phyloP scores from a whole-genome alignment of 2,113 vertebrate species.

The Typhlomys cinereus region DNA sequence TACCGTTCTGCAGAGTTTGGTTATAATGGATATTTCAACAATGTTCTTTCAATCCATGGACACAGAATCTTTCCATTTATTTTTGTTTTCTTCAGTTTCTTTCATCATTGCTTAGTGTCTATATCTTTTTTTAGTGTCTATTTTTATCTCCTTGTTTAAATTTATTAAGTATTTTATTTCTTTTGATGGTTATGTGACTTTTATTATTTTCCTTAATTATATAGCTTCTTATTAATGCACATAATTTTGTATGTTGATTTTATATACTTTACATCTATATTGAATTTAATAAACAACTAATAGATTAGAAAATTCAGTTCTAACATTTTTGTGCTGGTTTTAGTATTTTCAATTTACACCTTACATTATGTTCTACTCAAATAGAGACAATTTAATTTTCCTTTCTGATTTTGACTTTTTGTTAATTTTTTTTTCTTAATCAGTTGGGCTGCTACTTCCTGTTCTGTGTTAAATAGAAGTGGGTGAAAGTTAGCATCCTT shows the following conservation, averaged over 20 bases:
- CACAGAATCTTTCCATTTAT: neutral
- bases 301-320: neutral
- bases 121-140: neutral
- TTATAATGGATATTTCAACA: neutral
- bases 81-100: neutral
- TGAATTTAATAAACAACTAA: neutral
- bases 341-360: neutral
- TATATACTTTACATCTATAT: neutral
- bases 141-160: neutral
- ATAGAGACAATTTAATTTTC: neutral
- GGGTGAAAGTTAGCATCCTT: neutral
- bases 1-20: no score
- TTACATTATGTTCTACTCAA: neutral
- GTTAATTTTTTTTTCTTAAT: neutral
- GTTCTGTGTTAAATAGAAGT: neutral
- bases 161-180: neutral
- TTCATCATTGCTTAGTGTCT: neutral
- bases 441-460: no score
- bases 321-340: neutral
- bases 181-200: neutral
- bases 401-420: neutral
- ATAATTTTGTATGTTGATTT: neutral
- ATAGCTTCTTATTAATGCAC: neutral
- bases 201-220: neutral
- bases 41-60: neutral